Percentiles rank a stretch among this genome's conserved stretches.
Evolutionary conservation across 1,140 invertebrate genomes (phyloP).

Genomic region (Drosophila ambigua): DNA sequence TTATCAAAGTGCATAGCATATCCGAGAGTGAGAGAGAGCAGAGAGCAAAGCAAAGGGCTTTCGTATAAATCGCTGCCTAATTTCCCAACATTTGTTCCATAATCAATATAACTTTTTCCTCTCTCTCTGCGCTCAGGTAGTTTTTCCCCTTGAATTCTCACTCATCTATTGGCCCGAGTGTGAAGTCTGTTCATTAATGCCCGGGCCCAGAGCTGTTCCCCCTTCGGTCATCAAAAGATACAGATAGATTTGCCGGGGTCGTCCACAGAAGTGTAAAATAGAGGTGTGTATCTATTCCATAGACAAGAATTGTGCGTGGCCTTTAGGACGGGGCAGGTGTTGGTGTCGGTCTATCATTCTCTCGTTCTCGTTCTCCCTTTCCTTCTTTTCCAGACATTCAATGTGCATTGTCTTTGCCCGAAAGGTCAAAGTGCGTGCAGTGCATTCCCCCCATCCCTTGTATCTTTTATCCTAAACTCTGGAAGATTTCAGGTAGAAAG

Average conservation of each 20-base stretch:
- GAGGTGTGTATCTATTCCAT: slow-evolving; percentile 71
- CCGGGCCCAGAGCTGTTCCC: slow-evolving; percentile 6
- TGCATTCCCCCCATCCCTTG: slow-evolving; percentile 26
- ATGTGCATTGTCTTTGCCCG: slow-evolving; percentile 65
- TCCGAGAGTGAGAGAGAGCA: slow-evolving; percentile 8
- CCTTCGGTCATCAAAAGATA: slow-evolving; percentile 34
- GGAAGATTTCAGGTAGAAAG: slow-evolving; percentile 52
- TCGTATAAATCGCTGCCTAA: slow-evolving; percentile 80
- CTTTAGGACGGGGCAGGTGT: slow-evolving; percentile 59
- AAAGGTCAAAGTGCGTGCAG: slow-evolving; percentile 73
- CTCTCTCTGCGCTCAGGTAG: slow-evolving; percentile 22
- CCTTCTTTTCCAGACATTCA: slow-evolving; percentile 29
- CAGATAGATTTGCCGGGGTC: slow-evolving; percentile 50
- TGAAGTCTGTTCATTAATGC: slow-evolving; percentile 76
- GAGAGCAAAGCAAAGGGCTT: slow-evolving; percentile 34
- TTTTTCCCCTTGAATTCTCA: neutral
- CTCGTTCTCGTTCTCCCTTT: slow-evolving; percentile 4
- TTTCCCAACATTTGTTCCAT: slow-evolving; percentile 75
- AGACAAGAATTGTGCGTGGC: slow-evolving; percentile 61
- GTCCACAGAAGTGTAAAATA: slow-evolving; percentile 65
- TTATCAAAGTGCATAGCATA: slow-evolving; percentile 76
- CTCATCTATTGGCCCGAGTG: slow-evolving; percentile 35
- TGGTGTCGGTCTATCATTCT: slow-evolving; percentile 1
- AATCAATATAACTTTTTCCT: slow-evolving; percentile 70
- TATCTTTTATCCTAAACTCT: slow-evolving; percentile 23